Percentiles rank a stretch among this genome's conserved stretches.
Conservation (phyloP, 2,797 vertebrate species). For the Poeciliopsis paucimaculata region DNA sequence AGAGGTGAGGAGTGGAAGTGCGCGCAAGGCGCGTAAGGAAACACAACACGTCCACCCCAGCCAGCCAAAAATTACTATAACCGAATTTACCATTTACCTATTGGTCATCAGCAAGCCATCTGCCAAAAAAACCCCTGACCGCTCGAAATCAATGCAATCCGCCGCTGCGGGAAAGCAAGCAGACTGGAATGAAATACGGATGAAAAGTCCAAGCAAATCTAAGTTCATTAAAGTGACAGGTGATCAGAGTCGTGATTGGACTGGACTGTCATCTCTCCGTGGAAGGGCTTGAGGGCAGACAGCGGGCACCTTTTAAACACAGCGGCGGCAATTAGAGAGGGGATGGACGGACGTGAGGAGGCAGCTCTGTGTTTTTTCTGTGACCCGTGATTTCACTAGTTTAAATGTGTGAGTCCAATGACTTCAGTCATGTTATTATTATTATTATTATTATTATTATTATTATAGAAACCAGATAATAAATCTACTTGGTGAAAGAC, state of each 20-base stretch:
- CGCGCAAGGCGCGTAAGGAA: conserved; percentile 31
- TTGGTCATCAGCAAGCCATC: not conserved
- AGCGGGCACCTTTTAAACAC: conserved; percentile 6
- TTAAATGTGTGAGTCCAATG: not conserved
- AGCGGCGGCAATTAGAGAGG: not conserved
- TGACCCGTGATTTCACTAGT: not conserved
- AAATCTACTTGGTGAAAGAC: not conserved
- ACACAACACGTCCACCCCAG: conserved; percentile 34
- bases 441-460: not conserved
- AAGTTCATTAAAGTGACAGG: conserved; percentile 10
- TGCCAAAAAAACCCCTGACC: not conserved
- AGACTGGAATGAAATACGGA: not conserved
- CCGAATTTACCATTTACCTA: not conserved
- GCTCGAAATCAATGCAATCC: not conserved
- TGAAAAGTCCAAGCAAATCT: not conserved
- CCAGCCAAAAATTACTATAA: conserved; percentile 23
- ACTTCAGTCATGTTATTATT: not conserved
- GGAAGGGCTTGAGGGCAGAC: conserved; percentile 16
- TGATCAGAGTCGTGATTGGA: conserved; percentile 11
- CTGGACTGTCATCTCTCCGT: not conserved
- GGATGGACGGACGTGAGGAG: not conserved
- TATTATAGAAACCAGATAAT: not conserved
- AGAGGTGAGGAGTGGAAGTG: conserved; percentile 34
- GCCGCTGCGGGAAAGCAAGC: no score
- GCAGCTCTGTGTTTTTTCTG: not conserved